Percentiles rank a stretch among this genome's conserved stretches.
These are phyloP conservation scores for Thecophora atra DNA, from an alignment of 2,888 invertebrate genomes.

Conservation along the genomic window DNA sequence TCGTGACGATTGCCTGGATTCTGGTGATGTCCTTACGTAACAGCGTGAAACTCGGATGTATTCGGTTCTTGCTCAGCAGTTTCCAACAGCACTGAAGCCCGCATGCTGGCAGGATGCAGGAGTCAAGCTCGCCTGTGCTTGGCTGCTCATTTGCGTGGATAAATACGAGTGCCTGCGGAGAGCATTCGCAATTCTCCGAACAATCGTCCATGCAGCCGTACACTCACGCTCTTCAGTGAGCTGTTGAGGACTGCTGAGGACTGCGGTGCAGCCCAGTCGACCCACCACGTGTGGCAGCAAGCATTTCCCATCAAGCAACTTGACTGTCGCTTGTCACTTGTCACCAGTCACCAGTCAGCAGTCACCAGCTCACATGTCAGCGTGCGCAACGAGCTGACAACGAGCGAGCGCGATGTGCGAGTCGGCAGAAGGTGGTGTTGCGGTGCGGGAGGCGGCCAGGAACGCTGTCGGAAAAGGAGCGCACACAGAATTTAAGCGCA, in stretches of 20 bases:
- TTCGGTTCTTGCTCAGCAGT: too few relatives aligned
- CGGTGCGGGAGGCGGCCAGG: conserved; percentile 35
- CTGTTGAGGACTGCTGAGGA: too few relatives aligned
- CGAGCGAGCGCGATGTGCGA: conserved; percentile 49
- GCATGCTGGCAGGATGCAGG: conserved; percentile 33
- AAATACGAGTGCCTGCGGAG: not conserved
- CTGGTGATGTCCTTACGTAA: too few relatives aligned
- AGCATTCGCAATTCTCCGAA: not conserved
- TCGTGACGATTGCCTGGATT: too few relatives aligned
- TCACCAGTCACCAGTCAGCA: too few relatives aligned
- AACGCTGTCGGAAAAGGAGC: conserved; percentile 29
- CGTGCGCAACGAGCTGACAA: conserved; percentile 62
- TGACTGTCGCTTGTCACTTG: conserved; percentile 63
- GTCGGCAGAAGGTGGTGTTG: not conserved
- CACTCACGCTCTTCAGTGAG: not conserved
- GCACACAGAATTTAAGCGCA: conserved; percentile 64
- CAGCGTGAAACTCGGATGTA: too few relatives aligned
- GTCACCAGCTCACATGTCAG: conserved; percentile 64
- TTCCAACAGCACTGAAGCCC: too few relatives aligned
- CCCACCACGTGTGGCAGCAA: conserved; percentile 17
- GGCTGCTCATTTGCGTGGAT: conserved; percentile 28
- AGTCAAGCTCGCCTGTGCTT: not conserved
- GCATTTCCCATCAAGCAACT: conserved; percentile 56
- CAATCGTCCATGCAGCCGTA: not conserved
- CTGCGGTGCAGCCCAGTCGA: conserved; percentile 5